Conservation (phyloP, 2,888 invertebrate genomes). For the Empis stercorea region DNA sequence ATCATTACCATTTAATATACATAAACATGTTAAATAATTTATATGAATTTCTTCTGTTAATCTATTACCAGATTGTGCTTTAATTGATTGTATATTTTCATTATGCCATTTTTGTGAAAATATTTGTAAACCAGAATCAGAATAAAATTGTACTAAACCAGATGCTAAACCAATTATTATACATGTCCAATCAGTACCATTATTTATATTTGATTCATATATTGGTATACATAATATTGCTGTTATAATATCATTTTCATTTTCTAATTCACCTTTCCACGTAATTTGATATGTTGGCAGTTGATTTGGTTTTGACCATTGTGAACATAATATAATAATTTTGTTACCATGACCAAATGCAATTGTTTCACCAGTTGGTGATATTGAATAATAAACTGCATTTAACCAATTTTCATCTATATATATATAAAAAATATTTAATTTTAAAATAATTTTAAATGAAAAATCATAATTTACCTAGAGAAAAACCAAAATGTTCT, state of each 20-base stretch:
- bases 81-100: constrained; percentile 63
- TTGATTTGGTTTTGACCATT: constrained; percentile 40
- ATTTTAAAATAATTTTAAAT: not conserved
- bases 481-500: constrained; percentile 43
- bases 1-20: constrained; percentile 58
- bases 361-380: constrained; percentile 59
- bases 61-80: constrained; percentile 50
- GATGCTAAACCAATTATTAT: constrained; percentile 74
- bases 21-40: constrained; percentile 52
- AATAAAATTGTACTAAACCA: constrained; percentile 77
- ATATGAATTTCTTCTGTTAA: constrained; percentile 39
- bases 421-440: too few relatives aligned
- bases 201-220: constrained; percentile 36
- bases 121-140: constrained; percentile 71
- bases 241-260: constrained; percentile 39
- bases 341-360: constrained; percentile 51
- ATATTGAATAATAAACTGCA: constrained; percentile 51
- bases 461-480: constrained; percentile 23
- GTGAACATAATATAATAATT: constrained; percentile 52
- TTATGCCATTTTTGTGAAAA: constrained; percentile 75
- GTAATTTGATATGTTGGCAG: constrained; percentile 40
- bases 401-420: constrained; percentile 52
- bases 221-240: constrained; percentile 40
- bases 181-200: constrained; percentile 82
- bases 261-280: constrained; percentile 44